Conservation (phyloP, 2,113 vertebrate species). For the Bettongia penicillata region DNA sequence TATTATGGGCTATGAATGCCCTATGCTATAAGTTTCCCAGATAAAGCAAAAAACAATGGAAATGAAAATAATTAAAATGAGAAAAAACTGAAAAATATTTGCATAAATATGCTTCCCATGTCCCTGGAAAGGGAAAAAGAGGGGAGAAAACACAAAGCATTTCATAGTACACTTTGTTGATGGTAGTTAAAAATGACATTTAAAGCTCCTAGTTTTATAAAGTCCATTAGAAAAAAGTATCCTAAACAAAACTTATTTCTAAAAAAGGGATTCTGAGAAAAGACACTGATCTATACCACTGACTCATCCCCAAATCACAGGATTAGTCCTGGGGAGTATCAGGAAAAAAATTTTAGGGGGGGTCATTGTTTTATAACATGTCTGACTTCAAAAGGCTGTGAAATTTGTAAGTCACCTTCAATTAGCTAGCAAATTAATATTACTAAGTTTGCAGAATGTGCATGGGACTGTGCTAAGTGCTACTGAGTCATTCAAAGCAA, state of each 20-base stretch:
- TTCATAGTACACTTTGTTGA: not conserved
- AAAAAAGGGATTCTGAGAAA: not conserved
- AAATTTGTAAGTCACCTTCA: not conserved
- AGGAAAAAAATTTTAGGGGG: not conserved
- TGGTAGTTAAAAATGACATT: not conserved
- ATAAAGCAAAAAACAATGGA: not conserved
- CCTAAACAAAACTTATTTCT: not conserved
- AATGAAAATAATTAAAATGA: not conserved
- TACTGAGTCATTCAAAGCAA: not conserved
- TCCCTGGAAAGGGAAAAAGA: not conserved
- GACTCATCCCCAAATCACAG: not conserved
- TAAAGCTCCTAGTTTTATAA: not conserved
- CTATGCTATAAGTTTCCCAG: slow-evolving; percentile 29
- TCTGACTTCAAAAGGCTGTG: not conserved
- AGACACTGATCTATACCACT: not conserved
- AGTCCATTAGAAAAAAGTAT: not conserved
- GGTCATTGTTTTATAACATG: not conserved
- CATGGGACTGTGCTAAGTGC: not conserved
- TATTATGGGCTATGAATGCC: not conserved
- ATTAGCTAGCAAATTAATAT: not conserved
- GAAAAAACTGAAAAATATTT: not conserved
- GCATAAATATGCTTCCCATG: not conserved
- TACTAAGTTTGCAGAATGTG: not conserved
- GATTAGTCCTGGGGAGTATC: not conserved
- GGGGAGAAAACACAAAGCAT: not conserved